Evolutionary conservation across 2,888 invertebrate species (phyloP), one percentile per base, ranked within the genome.

Genomic region (Andrena flavipes): DNA sequence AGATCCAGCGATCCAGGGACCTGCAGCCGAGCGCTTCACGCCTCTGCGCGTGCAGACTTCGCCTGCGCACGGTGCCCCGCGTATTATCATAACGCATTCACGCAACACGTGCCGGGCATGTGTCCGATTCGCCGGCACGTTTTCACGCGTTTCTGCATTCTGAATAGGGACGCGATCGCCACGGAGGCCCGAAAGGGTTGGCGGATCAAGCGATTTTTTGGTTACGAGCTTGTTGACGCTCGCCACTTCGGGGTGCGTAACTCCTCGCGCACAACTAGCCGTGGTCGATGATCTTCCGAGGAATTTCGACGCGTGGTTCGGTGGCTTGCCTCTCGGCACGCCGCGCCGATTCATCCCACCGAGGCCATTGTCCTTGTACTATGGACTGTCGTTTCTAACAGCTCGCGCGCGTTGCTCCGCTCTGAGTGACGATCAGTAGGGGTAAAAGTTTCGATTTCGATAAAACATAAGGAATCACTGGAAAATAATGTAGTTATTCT

Each of bases 81-180:
- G 88, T 90, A 91, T 91, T 91, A 91, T 91, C 91, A 90, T 91
- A 91, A 91, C 88, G 90, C 90, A 90, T 90, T 90, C 91, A 90
- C 88, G 87, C 84, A 65, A 80, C 87, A 85, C 87, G 87, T 87
- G 87, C 77, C 83, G n/a, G 65, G 64, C 81, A 63, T 85, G 74
- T 67, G 80, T 63, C 80, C 78, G 85, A 87, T 85, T 83, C 71
- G 65, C 56, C 78, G 77, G 68, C 76, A 69, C 79, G 71, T 82
- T 76, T 72, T 60, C 49, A 54, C 68, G 74, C 51, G 67, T 54
- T 56, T 67, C 23, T 62, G 30, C 69, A 26, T 23, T 29, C 33
- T 33, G 48, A 20, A 70, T 56, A 54, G 77, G 63, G 63, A 79
- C 35, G 42, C 54, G 20, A 56, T 29, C 35, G 49, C 23, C 56